phyloP scores from a whole-genome alignment of 2,113 vertebrate genomes.

The Nesoenas mayeri region DNA sequence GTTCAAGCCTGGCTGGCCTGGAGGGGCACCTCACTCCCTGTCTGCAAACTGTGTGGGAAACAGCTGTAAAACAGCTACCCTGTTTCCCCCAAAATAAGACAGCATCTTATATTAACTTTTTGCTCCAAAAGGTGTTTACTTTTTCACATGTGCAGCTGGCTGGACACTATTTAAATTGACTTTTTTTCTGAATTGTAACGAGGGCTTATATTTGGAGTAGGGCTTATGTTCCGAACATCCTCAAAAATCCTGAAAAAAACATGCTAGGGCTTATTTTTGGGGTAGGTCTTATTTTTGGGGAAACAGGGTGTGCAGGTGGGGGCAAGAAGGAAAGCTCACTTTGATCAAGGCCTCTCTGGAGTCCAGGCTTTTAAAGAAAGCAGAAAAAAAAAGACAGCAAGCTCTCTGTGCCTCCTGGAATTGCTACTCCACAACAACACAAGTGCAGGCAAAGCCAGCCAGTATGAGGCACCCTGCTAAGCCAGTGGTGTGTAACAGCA shows the following conservation, averaged over 20 bases:
- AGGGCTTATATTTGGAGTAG: too few species aligned
- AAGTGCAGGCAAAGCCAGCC: background rate
- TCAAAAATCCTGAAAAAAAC: too few species aligned
- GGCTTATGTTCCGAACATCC: too few species aligned
- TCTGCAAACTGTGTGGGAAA: background rate
- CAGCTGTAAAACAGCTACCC: background rate
- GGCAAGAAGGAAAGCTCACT: background rate
- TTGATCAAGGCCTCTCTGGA: background rate
- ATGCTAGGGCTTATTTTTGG: too few species aligned
- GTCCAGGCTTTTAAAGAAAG: background rate
- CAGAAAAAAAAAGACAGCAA: background rate
- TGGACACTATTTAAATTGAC: too few species aligned
- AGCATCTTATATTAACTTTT: too few species aligned
- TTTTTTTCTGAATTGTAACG: too few species aligned
- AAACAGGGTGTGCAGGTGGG: background rate
- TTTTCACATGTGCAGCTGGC: too few species aligned
- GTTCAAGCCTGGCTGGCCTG: background rate
- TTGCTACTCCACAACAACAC: background rate
- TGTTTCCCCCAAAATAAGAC: too few species aligned
- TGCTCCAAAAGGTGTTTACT: too few species aligned
- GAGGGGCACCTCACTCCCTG: background rate
- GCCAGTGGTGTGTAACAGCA: rapidly evolving
- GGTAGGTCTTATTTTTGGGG: too few species aligned
- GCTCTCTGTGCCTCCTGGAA: background rate
- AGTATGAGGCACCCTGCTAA: background rate